Percentiles rank a stretch among this genome's conserved stretches.
Evolutionary conservation across 2,888 invertebrate genomes (phyloP).

Genomic region (Spisula subtruncata): DNA sequence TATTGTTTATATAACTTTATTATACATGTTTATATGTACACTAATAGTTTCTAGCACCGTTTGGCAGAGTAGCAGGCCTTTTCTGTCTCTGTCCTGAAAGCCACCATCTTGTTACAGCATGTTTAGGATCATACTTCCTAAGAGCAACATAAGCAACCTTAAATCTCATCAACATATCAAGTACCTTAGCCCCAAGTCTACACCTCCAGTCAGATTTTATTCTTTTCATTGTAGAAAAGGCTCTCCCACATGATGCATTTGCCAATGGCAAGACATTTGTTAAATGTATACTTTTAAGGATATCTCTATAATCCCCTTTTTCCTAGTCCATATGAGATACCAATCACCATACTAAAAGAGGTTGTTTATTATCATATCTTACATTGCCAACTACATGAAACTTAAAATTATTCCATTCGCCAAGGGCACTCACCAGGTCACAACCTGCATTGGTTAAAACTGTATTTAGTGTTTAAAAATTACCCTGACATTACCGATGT

Average conservation of each 20-base stretch:
- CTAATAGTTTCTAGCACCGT: constrained; percentile 3
- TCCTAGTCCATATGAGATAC: constrained; percentile 54
- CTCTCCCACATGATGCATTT: constrained; percentile 60
- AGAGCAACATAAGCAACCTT: background rate
- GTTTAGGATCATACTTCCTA: background rate
- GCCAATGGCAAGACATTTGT: constrained; percentile 58
- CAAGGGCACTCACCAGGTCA: constrained; percentile 44
- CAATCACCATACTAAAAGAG: constrained; percentile 54
- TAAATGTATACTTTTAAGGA: constrained; percentile 56
- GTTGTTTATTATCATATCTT: constrained; percentile 49
- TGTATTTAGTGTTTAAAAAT: background rate
- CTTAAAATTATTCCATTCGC: constrained; percentile 59
- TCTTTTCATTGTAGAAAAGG: constrained; percentile 60
- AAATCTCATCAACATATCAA: background rate
- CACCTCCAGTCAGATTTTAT: constrained; percentile 62
- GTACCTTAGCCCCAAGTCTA: background rate
- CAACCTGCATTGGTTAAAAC: constrained; percentile 50
- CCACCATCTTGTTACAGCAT: constrained; percentile 12
- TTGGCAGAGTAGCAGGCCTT: constrained; percentile 3
- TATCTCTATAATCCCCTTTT: constrained; percentile 57
- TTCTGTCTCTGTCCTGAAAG: constrained; percentile 10
- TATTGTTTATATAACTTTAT: background rate
- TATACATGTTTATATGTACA: background rate
- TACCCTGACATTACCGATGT: constrained; percentile 15
- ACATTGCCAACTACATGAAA: constrained; percentile 43